Evolutionary conservation across 2,113 vertebrate species (phyloP).

Genomic region (Stegostoma tigrinum): DNA sequence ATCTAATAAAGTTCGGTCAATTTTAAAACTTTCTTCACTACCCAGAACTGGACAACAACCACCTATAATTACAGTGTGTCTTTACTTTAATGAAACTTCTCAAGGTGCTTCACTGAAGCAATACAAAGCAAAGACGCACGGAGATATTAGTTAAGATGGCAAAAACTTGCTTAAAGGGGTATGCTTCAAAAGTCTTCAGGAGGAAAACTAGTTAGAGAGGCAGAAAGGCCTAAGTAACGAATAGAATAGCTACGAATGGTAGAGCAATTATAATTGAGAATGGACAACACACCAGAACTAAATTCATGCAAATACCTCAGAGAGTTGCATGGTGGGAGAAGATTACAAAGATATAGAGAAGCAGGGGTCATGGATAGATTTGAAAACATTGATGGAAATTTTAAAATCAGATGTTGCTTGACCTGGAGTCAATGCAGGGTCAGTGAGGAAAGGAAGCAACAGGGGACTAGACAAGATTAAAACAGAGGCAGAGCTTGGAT

Average conservation of each 20-base stretch:
- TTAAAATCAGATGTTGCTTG: not conserved
- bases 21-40: not conserved
- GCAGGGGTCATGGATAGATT: not conserved
- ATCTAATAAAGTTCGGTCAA: not conserved
- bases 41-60: not conserved
- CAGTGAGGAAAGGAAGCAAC: not conserved
- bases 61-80: not conserved
- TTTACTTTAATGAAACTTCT: not conserved
- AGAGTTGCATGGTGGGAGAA: not conserved
- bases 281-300: not conserved
- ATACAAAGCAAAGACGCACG: not conserved
- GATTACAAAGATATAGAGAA: not conserved
- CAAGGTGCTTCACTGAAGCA: not conserved
- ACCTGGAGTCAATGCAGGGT: not conserved
- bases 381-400: not conserved
- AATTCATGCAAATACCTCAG: not conserved
- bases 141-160: not conserved
- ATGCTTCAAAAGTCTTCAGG: not conserved
- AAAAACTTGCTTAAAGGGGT: not conserved
- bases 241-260: not conserved
- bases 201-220: not conserved
- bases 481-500: not conserved
- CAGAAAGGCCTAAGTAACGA: not conserved
- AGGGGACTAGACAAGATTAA: not conserved
- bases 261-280: not conserved